A percentile compares a stretch with the other conserved stretches of the same genome.
Evolutionary conservation across 2,797 vertebrate species (phyloP).

Genomic region (Macropus fuliginosus): DNA sequence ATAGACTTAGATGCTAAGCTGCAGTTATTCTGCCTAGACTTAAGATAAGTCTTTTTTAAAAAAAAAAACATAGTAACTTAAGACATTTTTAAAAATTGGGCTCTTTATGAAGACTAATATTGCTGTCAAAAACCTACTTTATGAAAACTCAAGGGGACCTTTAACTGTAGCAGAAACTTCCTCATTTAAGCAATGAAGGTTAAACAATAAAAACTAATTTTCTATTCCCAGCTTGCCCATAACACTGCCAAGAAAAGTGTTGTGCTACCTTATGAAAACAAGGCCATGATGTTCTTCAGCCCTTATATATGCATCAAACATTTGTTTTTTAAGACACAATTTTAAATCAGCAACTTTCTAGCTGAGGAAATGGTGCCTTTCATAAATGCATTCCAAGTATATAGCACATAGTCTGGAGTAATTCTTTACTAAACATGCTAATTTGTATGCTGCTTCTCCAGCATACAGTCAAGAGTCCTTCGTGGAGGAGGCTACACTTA

Average conservation of each 20-base stretch:
- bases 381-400: neutral
- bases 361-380: neutral
- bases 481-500: neutral
- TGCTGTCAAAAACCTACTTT: conserved; percentile 69
- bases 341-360: conserved; percentile 20
- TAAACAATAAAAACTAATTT: conserved; percentile 77
- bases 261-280: conserved; percentile 59
- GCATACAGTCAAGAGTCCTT: neutral
- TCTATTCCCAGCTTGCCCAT: conserved; percentile 66
- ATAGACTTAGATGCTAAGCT: neutral
- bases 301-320: neutral
- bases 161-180: conserved; percentile 64
- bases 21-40: neutral
- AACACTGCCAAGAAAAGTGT: conserved; percentile 40
- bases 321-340: neutral
- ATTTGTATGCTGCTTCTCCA: neutral
- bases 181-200: conserved; percentile 74
- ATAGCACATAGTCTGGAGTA: neutral
- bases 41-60: neutral
- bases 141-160: conserved; percentile 67
- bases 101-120: conserved; percentile 75
- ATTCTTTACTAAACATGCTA: neutral
- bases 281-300: neutral
- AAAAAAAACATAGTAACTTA: neutral
- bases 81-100: conserved; percentile 55